Evolutionary conservation across 92 coral and sea anemone species (phyloP).

Genomic region (Phenganax subtilis): DNA sequence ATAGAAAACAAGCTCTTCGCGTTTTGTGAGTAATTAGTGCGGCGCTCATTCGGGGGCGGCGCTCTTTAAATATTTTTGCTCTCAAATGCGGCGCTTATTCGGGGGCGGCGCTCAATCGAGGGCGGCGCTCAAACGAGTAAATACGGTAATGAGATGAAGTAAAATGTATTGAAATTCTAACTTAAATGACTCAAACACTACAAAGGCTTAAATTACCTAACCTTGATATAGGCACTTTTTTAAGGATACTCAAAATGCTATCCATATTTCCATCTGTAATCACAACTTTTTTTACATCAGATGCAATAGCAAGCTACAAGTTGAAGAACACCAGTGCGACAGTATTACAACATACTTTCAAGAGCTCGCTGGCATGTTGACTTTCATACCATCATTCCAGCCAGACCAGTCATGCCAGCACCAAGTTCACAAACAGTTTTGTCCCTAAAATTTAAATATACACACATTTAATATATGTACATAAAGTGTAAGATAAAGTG

Average conservation of each 20-base stretch:
- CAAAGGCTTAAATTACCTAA: neutral
- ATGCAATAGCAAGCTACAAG: slow-evolving; percentile 57
- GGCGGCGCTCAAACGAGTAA: no score
- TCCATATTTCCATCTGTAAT: slow-evolving; percentile 81
- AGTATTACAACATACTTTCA: no score
- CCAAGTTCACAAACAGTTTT: slow-evolving; percentile 84
- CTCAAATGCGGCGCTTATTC: no score
- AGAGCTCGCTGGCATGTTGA: no score
- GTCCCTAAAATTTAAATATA: slow-evolving; percentile 33
- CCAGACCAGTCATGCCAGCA: slow-evolving; percentile 85
- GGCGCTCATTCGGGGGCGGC: no score
- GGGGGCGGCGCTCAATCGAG: no score
- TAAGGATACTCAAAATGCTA: slow-evolving; percentile 72
- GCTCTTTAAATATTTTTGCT: no score
- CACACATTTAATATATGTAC: neutral
- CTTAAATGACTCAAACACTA: neutral
- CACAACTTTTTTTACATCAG: slow-evolving; percentile 58
- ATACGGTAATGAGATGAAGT: neutral
- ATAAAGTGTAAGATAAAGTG: neutral
- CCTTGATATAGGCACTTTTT: neutral
- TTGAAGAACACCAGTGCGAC: neutral
- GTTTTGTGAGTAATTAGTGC: no score
- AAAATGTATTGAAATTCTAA: neutral
- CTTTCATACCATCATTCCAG: slow-evolving; percentile 58
- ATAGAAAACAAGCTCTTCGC: no score